Conservation (phyloP, 2,888 invertebrate species). For the Blera fallax region DNA sequence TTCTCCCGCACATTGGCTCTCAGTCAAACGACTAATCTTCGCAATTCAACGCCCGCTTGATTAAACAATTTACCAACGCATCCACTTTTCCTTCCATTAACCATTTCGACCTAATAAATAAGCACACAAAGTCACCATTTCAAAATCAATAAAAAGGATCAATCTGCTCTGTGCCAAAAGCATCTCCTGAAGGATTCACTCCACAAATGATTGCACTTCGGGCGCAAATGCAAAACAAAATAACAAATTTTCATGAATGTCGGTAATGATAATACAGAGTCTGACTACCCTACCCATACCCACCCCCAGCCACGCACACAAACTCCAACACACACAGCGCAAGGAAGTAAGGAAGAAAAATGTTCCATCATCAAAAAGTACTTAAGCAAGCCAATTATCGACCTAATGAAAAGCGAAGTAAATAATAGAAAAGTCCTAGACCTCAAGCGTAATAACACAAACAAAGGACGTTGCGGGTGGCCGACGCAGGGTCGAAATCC, state of each 20-base stretch:
- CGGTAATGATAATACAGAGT: slow-evolving; percentile 12
- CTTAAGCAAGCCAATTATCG: slow-evolving; percentile 77
- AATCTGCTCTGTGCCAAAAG: background rate
- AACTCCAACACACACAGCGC: background rate
- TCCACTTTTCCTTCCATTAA: background rate
- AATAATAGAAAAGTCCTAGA: slow-evolving; percentile 73
- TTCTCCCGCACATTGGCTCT: background rate
- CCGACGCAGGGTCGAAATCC: background rate
- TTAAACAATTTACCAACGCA: slow-evolving; percentile 13
- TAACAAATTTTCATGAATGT: slow-evolving; percentile 33
- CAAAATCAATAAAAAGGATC: slow-evolving; percentile 39
- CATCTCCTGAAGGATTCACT: slow-evolving; percentile 30
- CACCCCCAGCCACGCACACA: background rate
- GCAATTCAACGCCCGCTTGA: background rate
- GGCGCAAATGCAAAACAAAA: slow-evolving; percentile 51
- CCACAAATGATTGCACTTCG: slow-evolving; percentile 55
- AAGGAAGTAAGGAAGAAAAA: slow-evolving; percentile 63
- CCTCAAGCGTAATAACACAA: slow-evolving; percentile 70
- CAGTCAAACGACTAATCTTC: background rate
- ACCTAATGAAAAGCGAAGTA: slow-evolving; percentile 76
- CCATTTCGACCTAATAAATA: slow-evolving; percentile 3
- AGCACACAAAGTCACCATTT: background rate
- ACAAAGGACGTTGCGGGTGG: slow-evolving; percentile 55
- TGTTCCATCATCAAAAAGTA: slow-evolving; percentile 76
- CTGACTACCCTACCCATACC: background rate